Base-by-base conservation (phyloP, 2,888 invertebrate genomes). In the Coenonympha arcania region DNA sequence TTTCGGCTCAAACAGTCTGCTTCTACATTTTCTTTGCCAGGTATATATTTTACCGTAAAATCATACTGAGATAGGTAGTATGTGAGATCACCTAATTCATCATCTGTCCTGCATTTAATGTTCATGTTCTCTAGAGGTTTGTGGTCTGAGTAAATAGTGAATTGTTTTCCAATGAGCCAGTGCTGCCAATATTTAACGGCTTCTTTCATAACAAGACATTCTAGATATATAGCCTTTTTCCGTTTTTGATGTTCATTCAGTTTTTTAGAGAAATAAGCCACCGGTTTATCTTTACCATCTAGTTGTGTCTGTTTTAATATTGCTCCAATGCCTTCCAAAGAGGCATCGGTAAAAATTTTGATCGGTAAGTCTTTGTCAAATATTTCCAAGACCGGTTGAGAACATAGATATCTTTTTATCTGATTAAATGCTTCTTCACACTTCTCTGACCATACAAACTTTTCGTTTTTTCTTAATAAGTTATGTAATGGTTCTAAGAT, bases 101-200 rank as follows among this genome's bases (percentile, higher is more conserved):
- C n/a, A n/a, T n/a, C n/a, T n/a, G n/a, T n/a, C n/a, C n/a, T n/a
- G n/a, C n/a, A n/a, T n/a, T n/a, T n/a, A n/a, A n/a, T n/a, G 20
- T 20, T 20, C 20, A 11, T 20, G 20, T 61, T 61, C 36, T 59
- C 57, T 22, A 61, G 15, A 36, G 59, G 58, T 39, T 57, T 59
- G 44, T 58, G 54, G 19, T 59, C 54, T 36, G 54, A 47, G 22
- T 41, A 57, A 5, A 59, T 57, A 19, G 40, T 49, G 31, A 55
- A 51, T 36, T 8, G 6, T 11, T 51, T 52, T 26, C 51, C 56
- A 16, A 55, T 50, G 4, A 56, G 16, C 53, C 48, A 49, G 40
- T 53, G 20, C n/a, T n/a, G n/a, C n/a, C n/a, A n/a, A n/a, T n/a
- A n/a, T n/a, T n/a, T n/a, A n/a, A n/a, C n/a, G n/a, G n/a, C n/a